Evolutionary conservation across 2,113 vertebrate species (phyloP).

Genomic region (Leucoraja erinaceus): DNA sequence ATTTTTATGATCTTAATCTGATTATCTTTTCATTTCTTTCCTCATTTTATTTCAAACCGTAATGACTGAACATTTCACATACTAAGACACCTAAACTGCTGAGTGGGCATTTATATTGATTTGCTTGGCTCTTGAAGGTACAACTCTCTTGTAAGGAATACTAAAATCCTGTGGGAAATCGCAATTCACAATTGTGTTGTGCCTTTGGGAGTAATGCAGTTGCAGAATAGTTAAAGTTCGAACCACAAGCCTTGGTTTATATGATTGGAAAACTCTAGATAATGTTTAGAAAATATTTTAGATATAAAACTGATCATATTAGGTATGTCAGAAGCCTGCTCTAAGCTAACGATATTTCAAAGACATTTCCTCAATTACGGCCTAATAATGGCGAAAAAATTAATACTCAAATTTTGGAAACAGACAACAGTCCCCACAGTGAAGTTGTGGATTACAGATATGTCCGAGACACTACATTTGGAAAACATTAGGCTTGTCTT

Average conservation of each 20-base stretch:
- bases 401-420: no score
- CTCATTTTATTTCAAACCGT: background rate
- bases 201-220: background rate
- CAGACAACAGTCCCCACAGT: no score
- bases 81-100: background rate
- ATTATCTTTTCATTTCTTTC: background rate
- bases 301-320: no score
- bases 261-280: background rate
- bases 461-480: no score
- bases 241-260: background rate
- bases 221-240: background rate
- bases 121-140: background rate
- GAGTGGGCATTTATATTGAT: background rate
- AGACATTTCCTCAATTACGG: no score
- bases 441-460: no score
- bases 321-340: no score
- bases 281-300: background rate
- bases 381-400: no score
- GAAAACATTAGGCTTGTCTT: no score
- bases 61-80: background rate
- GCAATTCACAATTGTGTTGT: background rate
- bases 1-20: background rate
- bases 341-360: no score
- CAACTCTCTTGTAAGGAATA: background rate
- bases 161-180: background rate